phyloP scores from a whole-genome alignment of 1,140 invertebrate genomes.

The Aphelenchoides avenae region DNA sequence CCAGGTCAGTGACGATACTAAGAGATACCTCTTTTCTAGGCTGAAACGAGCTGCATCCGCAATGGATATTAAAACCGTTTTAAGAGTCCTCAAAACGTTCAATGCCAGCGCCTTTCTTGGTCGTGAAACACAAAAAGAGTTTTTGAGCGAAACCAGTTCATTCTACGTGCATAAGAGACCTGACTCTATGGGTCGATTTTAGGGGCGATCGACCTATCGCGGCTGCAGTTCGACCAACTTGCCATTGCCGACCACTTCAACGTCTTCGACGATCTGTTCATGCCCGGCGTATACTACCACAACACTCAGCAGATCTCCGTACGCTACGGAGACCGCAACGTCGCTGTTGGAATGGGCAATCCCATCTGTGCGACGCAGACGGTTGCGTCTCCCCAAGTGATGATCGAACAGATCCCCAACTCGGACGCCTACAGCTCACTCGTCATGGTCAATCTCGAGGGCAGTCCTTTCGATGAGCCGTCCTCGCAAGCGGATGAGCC shows the following conservation, averaged over 20 bases:
- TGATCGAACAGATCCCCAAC: constrained; percentile 24
- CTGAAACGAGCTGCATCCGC: no score
- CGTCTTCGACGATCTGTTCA: constrained; percentile 81
- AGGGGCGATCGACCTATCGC: constrained; percentile 43
- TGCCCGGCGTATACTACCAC: constrained; percentile 75
- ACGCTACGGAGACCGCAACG: no score
- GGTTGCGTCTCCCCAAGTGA: constrained; percentile 16
- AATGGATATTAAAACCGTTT: no score
- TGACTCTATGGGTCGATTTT: constrained; percentile 15
- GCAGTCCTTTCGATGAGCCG: constrained; percentile 27
- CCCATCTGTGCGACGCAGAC: constrained; percentile 10
- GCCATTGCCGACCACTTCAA: constrained; percentile 79
- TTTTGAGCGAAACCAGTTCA: constrained; percentile 5
- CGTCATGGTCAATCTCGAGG: constrained; percentile 55
- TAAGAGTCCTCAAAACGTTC: no score
- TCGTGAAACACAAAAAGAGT: background rate
- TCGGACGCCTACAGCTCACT: constrained; percentile 44
- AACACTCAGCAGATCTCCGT: constrained; percentile 63
- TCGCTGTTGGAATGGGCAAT: no score
- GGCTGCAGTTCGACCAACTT: constrained; percentile 26
- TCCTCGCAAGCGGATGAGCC: background rate
- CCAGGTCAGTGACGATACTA: constrained; percentile 14
- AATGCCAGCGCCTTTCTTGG: background rate
- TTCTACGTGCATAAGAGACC: constrained; percentile 2
- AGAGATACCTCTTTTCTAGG: no score